Conservation (phyloP, 2,888 invertebrate genomes). For the Neoscelio sp. region DNA sequence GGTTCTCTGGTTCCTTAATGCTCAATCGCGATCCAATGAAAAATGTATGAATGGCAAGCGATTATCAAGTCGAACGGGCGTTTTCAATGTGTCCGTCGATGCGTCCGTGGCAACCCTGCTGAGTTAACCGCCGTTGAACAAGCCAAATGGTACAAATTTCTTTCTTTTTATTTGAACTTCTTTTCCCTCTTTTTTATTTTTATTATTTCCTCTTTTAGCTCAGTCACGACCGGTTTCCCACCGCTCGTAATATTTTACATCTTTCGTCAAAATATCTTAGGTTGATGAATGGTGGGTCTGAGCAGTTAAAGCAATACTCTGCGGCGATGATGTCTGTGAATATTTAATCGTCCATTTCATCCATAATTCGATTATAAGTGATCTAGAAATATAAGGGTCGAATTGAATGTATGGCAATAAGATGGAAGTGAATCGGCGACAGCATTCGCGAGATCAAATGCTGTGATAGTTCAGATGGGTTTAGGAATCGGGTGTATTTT, state of each 20-base stretch:
- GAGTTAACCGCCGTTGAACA: conserved; percentile 80
- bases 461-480: conserved; percentile 8
- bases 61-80: conserved; percentile 83
- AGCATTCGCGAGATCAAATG: conserved; percentile 4
- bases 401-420: conserved; percentile 14
- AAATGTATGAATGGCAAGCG: conserved; percentile 82
- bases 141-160: conserved; percentile 80
- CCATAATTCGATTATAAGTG: no score
- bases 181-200: conserved; percentile 37
- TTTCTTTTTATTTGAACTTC: conserved; percentile 66
- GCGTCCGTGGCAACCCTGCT: conserved; percentile 82
- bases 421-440: background rate
- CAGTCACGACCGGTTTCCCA: conserved; percentile 39
- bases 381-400: no score
- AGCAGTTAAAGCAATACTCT: conserved; percentile 32
- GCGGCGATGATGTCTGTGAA: conserved; percentile 16
- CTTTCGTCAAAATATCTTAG: conserved; percentile 20
- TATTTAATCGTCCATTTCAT: conserved; percentile 45
- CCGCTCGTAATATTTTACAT: conserved; percentile 21
- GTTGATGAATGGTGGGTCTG: conserved; percentile 21
- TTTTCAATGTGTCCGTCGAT: conserved; percentile 83
- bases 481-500: conserved; percentile 7
- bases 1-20: conserved; percentile 78
- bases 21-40: conserved; percentile 84
- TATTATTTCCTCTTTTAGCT: conserved; percentile 17